Conservation (phyloP, 2,113 vertebrate species). For the Osmerus mordax region DNA sequence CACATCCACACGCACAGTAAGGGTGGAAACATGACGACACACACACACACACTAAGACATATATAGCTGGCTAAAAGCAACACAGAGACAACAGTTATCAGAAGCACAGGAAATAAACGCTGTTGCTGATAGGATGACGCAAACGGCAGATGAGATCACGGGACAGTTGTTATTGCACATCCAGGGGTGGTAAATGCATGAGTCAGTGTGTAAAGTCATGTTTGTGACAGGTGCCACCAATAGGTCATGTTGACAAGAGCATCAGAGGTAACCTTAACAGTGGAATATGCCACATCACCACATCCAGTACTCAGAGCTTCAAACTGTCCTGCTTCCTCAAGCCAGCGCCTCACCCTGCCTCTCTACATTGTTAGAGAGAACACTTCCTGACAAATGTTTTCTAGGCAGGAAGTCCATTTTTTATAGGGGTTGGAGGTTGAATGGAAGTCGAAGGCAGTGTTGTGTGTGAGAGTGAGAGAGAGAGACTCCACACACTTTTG, state of each 20-base stretch:
- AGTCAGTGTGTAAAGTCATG: no score
- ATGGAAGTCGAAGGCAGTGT: constrained; percentile 10
- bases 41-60: neutral
- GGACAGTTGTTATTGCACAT: neutral
- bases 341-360: neutral
- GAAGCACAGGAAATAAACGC: no score
- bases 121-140: no score
- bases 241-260: neutral
- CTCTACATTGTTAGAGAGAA: constrained; percentile 40
- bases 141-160: no score
- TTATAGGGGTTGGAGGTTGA: constrained; percentile 21
- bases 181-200: no score
- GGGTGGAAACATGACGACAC: neutral
- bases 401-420: constrained; percentile 45
- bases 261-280: neutral
- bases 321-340: neutral
- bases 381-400: constrained; percentile 40
- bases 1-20: neutral
- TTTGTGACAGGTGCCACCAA: neutral
- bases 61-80: neutral
- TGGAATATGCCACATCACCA: neutral
- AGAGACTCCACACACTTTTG: neutral
- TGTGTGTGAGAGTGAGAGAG: neutral
- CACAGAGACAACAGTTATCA: no score
- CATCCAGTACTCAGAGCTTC: neutral